Evolutionary conservation across 2,888 invertebrate species (phyloP).

Genomic region (Macroteleia sp.): DNA sequence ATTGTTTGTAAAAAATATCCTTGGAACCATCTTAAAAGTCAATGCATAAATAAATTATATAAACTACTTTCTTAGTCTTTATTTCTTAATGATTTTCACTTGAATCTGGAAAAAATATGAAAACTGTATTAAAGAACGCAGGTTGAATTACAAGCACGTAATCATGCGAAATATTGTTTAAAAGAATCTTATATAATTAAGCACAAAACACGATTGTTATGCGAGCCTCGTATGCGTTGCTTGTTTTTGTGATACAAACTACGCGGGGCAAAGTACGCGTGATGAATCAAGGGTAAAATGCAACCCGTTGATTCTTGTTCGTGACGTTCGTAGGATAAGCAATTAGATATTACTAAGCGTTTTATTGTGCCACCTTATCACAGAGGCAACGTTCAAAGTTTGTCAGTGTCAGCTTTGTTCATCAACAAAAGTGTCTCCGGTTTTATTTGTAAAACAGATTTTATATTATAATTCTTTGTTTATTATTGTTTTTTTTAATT

Average conservation of each 20-base stretch:
- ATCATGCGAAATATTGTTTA: background rate
- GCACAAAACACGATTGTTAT: constrained; percentile 13
- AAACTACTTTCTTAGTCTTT: no score
- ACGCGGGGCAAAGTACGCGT: constrained; percentile 18
- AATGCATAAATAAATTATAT: no score
- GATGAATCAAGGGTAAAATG: constrained; percentile 40
- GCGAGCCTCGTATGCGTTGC: constrained; percentile 4
- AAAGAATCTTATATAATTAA: constrained; percentile 27
- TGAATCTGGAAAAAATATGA: no score
- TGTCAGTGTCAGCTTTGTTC: background rate
- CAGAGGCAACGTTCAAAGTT: background rate
- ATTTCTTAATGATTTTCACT: no score
- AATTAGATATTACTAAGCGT: constrained; percentile 19
- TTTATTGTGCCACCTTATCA: constrained; percentile 13
- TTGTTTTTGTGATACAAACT: constrained; percentile 27
- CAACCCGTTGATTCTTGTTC: background rate
- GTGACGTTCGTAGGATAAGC: constrained; percentile 7
- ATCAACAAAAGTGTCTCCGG: background rate
- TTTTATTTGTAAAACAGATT: no score
- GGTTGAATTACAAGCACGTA: background rate
- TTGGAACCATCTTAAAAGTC: no score
- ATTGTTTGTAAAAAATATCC: no score
- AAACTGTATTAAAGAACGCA: background rate
- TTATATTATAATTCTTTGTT: no score
- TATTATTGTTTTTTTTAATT: no score